phyloP scores from a whole-genome alignment of 2,113 vertebrate genomes.

The Pantherophis guttatus region DNA sequence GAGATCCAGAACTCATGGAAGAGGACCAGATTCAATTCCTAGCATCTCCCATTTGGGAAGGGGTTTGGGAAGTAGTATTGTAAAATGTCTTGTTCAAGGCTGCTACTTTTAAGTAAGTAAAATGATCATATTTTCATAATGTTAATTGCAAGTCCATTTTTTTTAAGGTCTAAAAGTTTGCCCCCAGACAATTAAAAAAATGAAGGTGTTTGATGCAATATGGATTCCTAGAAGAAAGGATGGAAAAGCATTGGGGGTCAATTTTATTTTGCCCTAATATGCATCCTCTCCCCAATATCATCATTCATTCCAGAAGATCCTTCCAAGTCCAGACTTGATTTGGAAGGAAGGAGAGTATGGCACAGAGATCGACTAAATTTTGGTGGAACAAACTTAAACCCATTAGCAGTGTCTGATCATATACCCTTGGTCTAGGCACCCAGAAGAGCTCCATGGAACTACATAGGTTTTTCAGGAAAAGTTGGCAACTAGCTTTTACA shows the following conservation, averaged over 20 bases:
- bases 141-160: not conserved
- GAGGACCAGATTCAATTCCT: not conserved
- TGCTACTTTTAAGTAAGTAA: not conserved
- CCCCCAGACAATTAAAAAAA: not conserved
- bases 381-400: not conserved
- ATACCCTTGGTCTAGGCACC: not conserved
- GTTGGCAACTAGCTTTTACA: not conserved
- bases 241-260: not conserved
- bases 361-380: not conserved
- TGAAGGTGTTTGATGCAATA: not conserved
- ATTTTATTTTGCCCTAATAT: not conserved
- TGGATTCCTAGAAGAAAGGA: not conserved
- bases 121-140: not conserved
- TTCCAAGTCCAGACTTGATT: not conserved
- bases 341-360: not conserved
- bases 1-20: not conserved
- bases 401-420: not conserved
- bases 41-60: not conserved
- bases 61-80: not conserved
- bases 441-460: not conserved
- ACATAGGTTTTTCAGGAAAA: not conserved
- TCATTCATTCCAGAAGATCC: not conserved
- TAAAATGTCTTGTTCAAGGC: not conserved
- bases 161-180: not conserved
- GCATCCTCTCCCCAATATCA: not conserved